Evolutionary conservation across 2,888 invertebrate species (phyloP).

Genomic region (Glomeris marginata): DNA sequence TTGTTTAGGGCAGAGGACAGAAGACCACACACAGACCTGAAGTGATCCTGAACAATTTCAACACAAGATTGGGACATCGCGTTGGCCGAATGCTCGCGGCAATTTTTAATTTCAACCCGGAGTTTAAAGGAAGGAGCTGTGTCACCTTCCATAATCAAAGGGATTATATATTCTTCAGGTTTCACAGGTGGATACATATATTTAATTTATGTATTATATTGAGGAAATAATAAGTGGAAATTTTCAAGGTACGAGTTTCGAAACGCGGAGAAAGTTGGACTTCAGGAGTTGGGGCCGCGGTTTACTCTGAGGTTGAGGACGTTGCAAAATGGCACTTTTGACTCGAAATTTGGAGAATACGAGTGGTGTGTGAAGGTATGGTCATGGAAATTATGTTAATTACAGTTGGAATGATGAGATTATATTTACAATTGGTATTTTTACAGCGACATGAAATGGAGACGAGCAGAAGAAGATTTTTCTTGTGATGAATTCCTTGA

Average conservation of each 20-base stretch:
- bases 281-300: conserved; percentile 90
- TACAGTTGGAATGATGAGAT: too few relatives aligned
- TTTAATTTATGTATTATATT: too few relatives aligned
- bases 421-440: too few relatives aligned
- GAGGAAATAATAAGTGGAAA: too few relatives aligned
- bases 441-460: too few relatives aligned
- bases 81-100: conserved; percentile 86
- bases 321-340: conserved; percentile 92
- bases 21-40: conserved; percentile 83
- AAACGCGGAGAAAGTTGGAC: conserved; percentile 44
- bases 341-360: conserved; percentile 90
- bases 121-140: conserved; percentile 81
- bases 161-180: conserved; percentile 96
- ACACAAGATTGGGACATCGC: conserved; percentile 78
- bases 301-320: conserved; percentile 87
- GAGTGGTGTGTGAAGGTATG: conserved; percentile 63
- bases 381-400: too few relatives aligned
- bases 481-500: too few relatives aligned
- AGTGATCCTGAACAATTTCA: conserved; percentile 89
- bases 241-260: conserved; percentile 67
- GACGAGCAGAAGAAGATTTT: too few relatives aligned
- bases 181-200: too few relatives aligned
- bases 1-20: conserved; percentile 37
- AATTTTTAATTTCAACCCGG: conserved; percentile 87
- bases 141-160: conserved; percentile 98